Percentiles rank a stretch among this genome's conserved stretches.
Evolutionary conservation across 2,113 vertebrate species (phyloP).

Genomic region (Pseudorhombus dupliciocellatus): DNA sequence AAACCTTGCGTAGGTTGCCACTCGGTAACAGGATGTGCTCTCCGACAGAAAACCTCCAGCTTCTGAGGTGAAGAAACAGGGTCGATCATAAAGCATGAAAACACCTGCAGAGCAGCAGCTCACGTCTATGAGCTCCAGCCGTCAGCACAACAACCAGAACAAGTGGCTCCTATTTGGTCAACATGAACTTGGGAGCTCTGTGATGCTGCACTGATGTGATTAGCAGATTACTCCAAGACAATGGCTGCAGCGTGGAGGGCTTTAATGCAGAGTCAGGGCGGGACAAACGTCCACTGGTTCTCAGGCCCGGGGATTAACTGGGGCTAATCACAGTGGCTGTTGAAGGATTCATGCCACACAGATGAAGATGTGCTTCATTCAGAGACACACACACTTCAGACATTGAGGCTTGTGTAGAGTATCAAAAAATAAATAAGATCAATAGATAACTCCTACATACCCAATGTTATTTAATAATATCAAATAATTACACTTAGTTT

Average conservation of each 20-base stretch:
- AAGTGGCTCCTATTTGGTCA: constrained; percentile 57
- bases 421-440: too few species aligned
- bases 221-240: constrained; percentile 73
- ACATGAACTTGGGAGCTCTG: constrained; percentile 45
- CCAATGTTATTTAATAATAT: neutral
- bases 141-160: constrained; percentile 13
- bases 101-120: constrained; percentile 11
- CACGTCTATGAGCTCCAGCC: constrained; percentile 6
- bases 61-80: constrained; percentile 1
- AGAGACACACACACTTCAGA: neutral
- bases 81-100: neutral
- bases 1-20: neutral
- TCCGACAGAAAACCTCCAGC: neutral
- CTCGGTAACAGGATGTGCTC: constrained; percentile 24
- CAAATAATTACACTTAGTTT: too few species aligned
- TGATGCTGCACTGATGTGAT: constrained; percentile 76
- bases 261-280: constrained; percentile 45
- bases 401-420: neutral
- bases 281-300: constrained; percentile 67
- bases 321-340: constrained; percentile 62
- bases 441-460: too few species aligned
- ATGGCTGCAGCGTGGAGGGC: constrained; percentile 38
- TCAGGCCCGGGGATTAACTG: constrained; percentile 66
- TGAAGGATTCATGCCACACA: constrained; percentile 20
- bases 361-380: neutral